Evolutionary conservation across 2,113 vertebrate species (phyloP), one percentile per base, ranked within the genome.

Genomic region (Prinia subflava): DNA sequence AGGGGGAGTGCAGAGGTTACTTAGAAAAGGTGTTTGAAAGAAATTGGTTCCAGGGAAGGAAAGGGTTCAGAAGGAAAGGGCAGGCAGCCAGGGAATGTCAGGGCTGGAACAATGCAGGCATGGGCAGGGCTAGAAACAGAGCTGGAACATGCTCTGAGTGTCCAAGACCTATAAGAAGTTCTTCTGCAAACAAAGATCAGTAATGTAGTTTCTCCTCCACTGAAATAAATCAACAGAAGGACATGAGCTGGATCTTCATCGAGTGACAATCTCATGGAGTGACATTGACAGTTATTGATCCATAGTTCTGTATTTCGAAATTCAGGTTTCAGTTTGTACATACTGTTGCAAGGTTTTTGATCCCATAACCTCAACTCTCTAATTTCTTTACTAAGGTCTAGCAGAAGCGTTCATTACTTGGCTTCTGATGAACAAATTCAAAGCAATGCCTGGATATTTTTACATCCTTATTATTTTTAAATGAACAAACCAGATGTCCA

Each of bases 401-500:
- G 57, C 52, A 92, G 90, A 95, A 95, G 81, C 42, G 91, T 89
- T 96, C 84, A 92, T 49, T 81, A 57, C 33, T 89, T 85, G 46
- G 33, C 67, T 46, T 89, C 91, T 90, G 92, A 94, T 87, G 70
- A 96, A 87, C 87, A 96, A 89, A 89, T n/a, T 4, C 53, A 59
- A 90, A 59, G 7, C 37, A 37, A 15, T 42, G 15, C 27, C 37
- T 85, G 53, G 87, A 42, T 92, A 77, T 83, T 93, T 97, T 92
- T 63, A 79, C 74, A 50, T 46, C 68, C 30, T 39, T 47, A 75
- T 31, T 87, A 52, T 90, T 94, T 91, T 77, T 94, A 76, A 75
- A 88, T 33, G 3, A 87, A 62, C 1, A 10, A 78, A 70, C 10
- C 17, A 55, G 35, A 83, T 91, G 13, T 59, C 25, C 31, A 81